phyloP scores from a whole-genome alignment of 2,797 vertebrate genomes.

The Anolis apletophallus region DNA sequence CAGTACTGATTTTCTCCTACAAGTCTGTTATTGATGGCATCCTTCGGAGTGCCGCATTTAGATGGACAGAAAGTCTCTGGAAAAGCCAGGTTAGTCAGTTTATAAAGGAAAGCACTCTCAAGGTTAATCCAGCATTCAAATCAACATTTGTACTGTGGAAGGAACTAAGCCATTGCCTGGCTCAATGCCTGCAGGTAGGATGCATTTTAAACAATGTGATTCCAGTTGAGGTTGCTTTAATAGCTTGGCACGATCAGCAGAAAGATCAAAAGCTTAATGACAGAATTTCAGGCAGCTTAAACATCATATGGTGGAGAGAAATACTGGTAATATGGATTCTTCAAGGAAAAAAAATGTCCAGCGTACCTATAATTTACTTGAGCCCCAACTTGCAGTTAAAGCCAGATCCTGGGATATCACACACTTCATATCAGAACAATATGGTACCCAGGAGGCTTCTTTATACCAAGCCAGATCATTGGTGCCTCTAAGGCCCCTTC shows the following conservation, averaged over 20 bases:
- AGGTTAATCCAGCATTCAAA: constrained; percentile 33
- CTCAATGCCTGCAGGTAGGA: neutral
- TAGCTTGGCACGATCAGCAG: neutral
- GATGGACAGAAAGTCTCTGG: constrained; percentile 25
- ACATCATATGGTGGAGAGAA: neutral
- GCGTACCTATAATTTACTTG: neutral
- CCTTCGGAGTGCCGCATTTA: constrained; percentile 17
- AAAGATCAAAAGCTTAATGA: neutral
- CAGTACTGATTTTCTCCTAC: neutral
- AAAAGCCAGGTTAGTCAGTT: constrained; percentile 20
- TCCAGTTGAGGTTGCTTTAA: neutral
- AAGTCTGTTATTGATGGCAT: neutral
- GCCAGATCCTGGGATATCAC: neutral
- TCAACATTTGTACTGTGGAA: constrained; percentile 13
- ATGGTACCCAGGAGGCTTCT: neutral
- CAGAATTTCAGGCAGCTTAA: neutral
- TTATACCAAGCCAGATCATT: neutral
- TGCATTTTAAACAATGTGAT: constrained; percentile 32
- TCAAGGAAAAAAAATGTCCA: neutral
- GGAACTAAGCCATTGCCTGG: neutral
- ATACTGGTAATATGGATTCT: neutral
- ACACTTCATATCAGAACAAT: neutral
- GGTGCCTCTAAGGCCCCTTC: too few relatives aligned
- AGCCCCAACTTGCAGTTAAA: neutral
- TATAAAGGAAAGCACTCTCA: neutral